A percentile compares a stretch with the other conserved stretches of the same genome.
Conservation (phyloP, 1,140 invertebrate species). For the Drosophila burlai region DNA sequence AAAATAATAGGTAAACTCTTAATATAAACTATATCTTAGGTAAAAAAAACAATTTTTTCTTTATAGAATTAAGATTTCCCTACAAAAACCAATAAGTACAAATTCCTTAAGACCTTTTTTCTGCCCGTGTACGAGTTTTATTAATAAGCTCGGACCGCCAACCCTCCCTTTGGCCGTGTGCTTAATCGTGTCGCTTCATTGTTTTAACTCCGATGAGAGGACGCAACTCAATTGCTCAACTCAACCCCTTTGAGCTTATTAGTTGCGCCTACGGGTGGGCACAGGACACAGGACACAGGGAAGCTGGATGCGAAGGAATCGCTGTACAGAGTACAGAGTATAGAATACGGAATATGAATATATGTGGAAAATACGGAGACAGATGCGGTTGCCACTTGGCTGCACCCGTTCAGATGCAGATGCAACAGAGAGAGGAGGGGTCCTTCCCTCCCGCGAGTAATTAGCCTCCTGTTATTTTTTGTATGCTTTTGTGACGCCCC, state of each 20-base stretch:
- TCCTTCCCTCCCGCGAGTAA: slow-evolving; percentile 1
- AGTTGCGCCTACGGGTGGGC: slow-evolving; percentile 50
- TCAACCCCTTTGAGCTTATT: slow-evolving; percentile 60
- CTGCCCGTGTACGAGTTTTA: slow-evolving; percentile 41
- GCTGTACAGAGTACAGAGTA: neutral
- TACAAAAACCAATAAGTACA: neutral
- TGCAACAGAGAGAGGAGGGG: slow-evolving; percentile 8
- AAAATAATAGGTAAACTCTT: no score
- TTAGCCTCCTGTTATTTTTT: slow-evolving; percentile 38
- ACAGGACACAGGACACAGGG: slow-evolving; percentile 4
- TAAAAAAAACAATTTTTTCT: neutral
- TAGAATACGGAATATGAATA: neutral
- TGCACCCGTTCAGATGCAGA: slow-evolving; percentile 44
- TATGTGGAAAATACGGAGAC: slow-evolving; percentile 15
- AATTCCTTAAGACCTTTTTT: neutral
- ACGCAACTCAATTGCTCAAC: slow-evolving; percentile 37
- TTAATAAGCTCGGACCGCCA: slow-evolving; percentile 67
- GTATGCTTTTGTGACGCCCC: neutral
- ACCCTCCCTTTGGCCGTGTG: slow-evolving; percentile 32
- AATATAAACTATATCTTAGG: no score
- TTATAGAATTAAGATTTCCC: neutral
- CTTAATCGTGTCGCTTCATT: slow-evolving; percentile 74
- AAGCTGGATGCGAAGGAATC: neutral
- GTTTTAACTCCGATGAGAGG: slow-evolving; percentile 73
- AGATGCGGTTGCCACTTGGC: slow-evolving; percentile 64